Base-by-base conservation (phyloP, 2,797 vertebrate species). In the Pteronotus mesoamericanus region DNA sequence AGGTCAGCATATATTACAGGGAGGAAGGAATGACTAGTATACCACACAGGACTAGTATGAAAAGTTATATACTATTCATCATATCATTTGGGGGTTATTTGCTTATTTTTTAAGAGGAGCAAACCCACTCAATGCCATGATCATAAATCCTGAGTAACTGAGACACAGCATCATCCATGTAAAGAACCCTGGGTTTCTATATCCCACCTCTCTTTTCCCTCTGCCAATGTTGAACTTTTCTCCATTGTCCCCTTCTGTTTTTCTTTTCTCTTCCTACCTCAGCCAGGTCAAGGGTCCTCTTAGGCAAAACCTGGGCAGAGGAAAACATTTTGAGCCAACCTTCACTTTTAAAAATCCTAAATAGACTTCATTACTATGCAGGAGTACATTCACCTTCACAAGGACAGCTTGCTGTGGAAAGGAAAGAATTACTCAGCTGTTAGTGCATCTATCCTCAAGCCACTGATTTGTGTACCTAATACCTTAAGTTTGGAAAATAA, bases 371-470 rank as follows among this genome's bases (percentile, higher is more conserved):
- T 89, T 77, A 94, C 91, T 66, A 44, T 5, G 18, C 6, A 69
- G 71, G 39, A 92, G 75, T 59, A 84, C 82, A 95, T 72, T 95
- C 93, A 92, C 15, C 42, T 95, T 90, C 18, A 14, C 66, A 21
- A 89, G 21, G 15, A 18, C 5, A 69, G 34, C 18, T 94, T 22
- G 34, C n/a, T 92, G 21, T 53, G 72, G n/a, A 84, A 95, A 96
- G 46, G 89, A 93, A 95, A 37, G 34, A 94, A 92, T 94, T 77
- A 48, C 19, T 42, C 89, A 91, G 42, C 10, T 32, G 37, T 93
- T n/a, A 68, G 51, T 37, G 5, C 8, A 19, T 91, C 53, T 74
- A 10, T 93, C 34, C 90, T 92, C 0, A 0, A 87, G 42, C 59
- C 34, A 69, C 74, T 53, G 90, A 59, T 96, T 94, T 86, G 2